Evolutionary conservation across 2,888 invertebrate species (phyloP).

Genomic region (Tetranychus piercei): DNA sequence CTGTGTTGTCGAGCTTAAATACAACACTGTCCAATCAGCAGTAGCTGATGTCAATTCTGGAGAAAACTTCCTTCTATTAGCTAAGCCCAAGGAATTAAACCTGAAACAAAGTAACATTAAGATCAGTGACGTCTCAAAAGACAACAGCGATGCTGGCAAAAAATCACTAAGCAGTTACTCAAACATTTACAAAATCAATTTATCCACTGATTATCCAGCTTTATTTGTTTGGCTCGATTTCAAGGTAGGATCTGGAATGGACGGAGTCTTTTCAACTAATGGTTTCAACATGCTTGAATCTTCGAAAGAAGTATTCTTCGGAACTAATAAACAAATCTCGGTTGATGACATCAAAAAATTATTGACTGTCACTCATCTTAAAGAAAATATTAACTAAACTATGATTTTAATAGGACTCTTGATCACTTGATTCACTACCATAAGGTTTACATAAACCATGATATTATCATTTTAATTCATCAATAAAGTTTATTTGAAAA

Average conservation of each 20-base stretch:
- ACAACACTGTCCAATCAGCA: neutral
- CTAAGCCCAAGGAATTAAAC: neutral
- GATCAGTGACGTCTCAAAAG: neutral
- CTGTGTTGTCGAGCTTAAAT: neutral
- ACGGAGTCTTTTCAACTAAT: constrained; percentile 55
- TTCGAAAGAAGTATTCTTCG: neutral
- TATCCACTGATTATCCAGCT: constrained; percentile 35
- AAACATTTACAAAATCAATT: neutral
- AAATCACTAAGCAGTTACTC: neutral
- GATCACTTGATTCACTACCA: too few species aligned
- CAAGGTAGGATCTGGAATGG: constrained; percentile 24
- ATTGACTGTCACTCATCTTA: too few species aligned
- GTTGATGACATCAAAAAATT: too few species aligned
- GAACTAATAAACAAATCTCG: neutral
- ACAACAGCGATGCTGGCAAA: too few species aligned
- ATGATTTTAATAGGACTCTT: too few species aligned
- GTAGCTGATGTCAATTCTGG: neutral
- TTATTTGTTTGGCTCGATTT: constrained; percentile 44
- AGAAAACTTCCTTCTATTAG: neutral
- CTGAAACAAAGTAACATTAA: neutral
- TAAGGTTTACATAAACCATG: too few species aligned
- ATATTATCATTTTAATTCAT: too few species aligned
- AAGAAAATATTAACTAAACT: too few species aligned
- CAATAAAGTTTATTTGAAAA: too few species aligned
- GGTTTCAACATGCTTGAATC: constrained; percentile 40